These are phyloP conservation scores for Simalia tracyae DNA, from an alignment of 2,797 vertebrate species.

Conservation along the genomic window DNA sequence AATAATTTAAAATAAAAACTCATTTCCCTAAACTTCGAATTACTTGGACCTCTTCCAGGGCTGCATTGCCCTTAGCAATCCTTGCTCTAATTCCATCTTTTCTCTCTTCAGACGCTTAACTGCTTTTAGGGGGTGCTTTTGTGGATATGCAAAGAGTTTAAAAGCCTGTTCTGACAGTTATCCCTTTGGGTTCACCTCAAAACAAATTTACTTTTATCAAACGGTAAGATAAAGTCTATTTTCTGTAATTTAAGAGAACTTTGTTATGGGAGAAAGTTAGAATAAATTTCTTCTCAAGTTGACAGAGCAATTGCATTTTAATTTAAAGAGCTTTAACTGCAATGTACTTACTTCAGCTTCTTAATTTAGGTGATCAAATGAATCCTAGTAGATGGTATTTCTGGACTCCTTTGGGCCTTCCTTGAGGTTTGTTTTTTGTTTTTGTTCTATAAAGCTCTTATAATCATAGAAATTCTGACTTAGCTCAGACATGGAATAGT, in stretches of 20 bases:
- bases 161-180: slow-evolving; percentile 27
- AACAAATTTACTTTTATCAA: slow-evolving; percentile 21
- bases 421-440: not conserved
- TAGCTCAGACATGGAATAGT: not conserved
- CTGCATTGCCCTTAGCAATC: slow-evolving; percentile 43
- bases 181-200: not conserved
- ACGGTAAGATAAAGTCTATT: slow-evolving; percentile 18
- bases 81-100: slow-evolving; percentile 45
- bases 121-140: slow-evolving; percentile 52
- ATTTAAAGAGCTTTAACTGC: slow-evolving; percentile 18
- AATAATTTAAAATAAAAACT: not conserved
- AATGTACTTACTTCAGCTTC: not conserved
- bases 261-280: slow-evolving; percentile 23
- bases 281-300: not conserved
- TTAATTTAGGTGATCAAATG: not conserved
- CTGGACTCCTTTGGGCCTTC: not conserved
- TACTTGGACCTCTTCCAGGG: slow-evolving; percentile 39
- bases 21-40: slow-evolving; percentile 40
- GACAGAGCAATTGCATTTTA: not conserved
- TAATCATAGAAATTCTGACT: not conserved
- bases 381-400: not conserved
- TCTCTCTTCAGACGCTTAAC: slow-evolving; percentile 40
- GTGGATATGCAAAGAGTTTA: slow-evolving; percentile 30
- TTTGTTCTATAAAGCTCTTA: not conserved
- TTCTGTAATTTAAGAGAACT: slow-evolving; percentile 15